Conservation (phyloP, 2,113 vertebrate genomes). For the Glaucidium brasilianum region DNA sequence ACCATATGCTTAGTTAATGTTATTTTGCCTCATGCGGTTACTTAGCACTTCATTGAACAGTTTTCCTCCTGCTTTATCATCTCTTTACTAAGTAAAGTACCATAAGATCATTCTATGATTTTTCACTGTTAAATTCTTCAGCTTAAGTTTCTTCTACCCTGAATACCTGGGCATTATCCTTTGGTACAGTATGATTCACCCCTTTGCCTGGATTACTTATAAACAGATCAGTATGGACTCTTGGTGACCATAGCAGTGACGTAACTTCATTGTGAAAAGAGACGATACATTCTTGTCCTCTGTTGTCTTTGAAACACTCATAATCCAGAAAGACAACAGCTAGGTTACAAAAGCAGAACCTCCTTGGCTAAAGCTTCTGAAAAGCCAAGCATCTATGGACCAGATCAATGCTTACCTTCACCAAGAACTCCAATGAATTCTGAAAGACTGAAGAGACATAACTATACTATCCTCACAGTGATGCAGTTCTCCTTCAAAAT, state of each 20-base stretch:
- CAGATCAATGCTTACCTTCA: not conserved
- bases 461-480: not conserved
- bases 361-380: not conserved
- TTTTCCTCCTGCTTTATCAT: not conserved
- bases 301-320: not conserved
- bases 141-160: not conserved
- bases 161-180: not conserved
- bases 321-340: not conserved
- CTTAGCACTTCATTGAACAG: not conserved
- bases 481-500: not conserved
- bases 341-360: not conserved
- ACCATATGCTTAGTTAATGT: not conserved
- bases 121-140: not conserved
- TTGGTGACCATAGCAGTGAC: not conserved
- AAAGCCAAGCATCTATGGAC: not conserved
- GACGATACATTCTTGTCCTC: not conserved
- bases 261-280: not conserved
- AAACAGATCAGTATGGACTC: not conserved
- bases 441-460: not conserved
- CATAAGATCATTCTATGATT: not conserved
- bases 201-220: not conserved
- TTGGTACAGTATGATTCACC: not conserved
- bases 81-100: not conserved
- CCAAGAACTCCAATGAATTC: not conserved
- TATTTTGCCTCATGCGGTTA: not conserved